Percentiles rank a stretch among this genome's conserved stretches.
These are phyloP conservation scores for Hyperoplus lanceolatus DNA, from an alignment of 2,797 vertebrate genomes.

Conservation along the genomic window DNA sequence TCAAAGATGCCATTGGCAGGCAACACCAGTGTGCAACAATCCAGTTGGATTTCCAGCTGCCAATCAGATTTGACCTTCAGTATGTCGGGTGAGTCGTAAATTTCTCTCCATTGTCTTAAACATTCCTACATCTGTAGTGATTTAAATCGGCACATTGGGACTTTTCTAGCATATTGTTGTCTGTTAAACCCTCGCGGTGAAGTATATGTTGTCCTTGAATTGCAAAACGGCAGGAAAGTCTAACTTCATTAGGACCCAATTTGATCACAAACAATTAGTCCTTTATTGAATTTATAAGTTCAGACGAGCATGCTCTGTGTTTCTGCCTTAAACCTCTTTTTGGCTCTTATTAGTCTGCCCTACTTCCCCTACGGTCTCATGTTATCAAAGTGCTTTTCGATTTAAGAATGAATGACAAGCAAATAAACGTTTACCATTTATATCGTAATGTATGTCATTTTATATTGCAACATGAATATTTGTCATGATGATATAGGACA, in stretches of 20 bases:
- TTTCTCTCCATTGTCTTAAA: conserved; percentile 3
- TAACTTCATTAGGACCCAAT: conserved; percentile 19
- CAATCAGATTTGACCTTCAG: conserved; percentile 90
- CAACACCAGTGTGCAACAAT: conserved; percentile 95
- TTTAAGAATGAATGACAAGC: not conserved
- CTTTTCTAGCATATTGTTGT: not conserved
- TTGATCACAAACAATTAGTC: conserved; percentile 33
- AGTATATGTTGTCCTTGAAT: conserved; percentile 1
- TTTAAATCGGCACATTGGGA: conserved; percentile 34
- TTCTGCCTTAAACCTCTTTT: conserved; percentile 7
- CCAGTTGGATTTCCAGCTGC: conserved; percentile 96
- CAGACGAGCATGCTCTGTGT: not conserved
- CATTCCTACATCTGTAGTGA: conserved; percentile 48
- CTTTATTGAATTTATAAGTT: conserved; percentile 37
- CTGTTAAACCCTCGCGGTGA: conserved; percentile 2
- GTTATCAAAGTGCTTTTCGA: not conserved
- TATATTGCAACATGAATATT: not conserved
- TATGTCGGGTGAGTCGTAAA: conserved; percentile 87
- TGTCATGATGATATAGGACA: not conserved
- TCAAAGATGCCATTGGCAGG: conserved; percentile 90
- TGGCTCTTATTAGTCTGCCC: conserved; percentile 2
- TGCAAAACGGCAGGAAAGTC: not conserved
- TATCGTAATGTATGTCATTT: not conserved
- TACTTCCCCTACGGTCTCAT: not conserved
- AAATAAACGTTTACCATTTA: not conserved